Evolutionary conservation across 2,888 invertebrate species (phyloP), one percentile per base, ranked within the genome.

Genomic region (Ormyrus rosae): DNA sequence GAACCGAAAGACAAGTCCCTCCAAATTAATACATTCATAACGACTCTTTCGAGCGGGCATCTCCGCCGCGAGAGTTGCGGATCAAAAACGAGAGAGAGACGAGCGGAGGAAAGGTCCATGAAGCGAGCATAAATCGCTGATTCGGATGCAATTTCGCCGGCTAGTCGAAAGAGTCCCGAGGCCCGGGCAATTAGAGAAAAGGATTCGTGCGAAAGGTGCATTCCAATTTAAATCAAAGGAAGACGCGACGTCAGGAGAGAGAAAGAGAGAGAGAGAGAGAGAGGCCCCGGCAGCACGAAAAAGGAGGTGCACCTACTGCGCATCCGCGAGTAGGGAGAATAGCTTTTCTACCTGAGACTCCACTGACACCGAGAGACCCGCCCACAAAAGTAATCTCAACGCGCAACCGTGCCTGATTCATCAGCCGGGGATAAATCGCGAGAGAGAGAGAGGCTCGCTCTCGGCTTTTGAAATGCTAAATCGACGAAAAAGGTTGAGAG

Each of bases 341-440:
- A 50, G 56, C 61, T 72, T 67, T 65, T 78, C 71, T 78, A 87
- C 85, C 86, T 85, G 84, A 84, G 86, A 88, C 87, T 87, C 34
- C 89, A 88, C 90, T 90, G 90, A 90, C 90, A 90, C 88, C 87
- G 85, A 86, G 87, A 87, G 89, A 89, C 88, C 90, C 90, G 90
- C 90, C 90, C 90, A 90, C 90, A 90, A 82, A 90, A 90, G 90
- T 89, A 90, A 90, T 90, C 89, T 90, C 34, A 34, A 34, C 87
- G 72, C 81, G 73, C 83, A 88, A 84, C 84, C 85, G 87, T 89
- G 89, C 88, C 90, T 89, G 90, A 90, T 90, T 90, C 90, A 90
- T 90, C 90, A 90, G 86, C 87, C 84, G 81, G 84, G 86, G 87
- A 89, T 89, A 89, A 88, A 89, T 89, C 87, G 88, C 89, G 72